Evolutionary conservation across 2,113 vertebrate species (phyloP), one percentile per base, ranked within the genome.

Genomic region (Eleginops maclovinus): DNA sequence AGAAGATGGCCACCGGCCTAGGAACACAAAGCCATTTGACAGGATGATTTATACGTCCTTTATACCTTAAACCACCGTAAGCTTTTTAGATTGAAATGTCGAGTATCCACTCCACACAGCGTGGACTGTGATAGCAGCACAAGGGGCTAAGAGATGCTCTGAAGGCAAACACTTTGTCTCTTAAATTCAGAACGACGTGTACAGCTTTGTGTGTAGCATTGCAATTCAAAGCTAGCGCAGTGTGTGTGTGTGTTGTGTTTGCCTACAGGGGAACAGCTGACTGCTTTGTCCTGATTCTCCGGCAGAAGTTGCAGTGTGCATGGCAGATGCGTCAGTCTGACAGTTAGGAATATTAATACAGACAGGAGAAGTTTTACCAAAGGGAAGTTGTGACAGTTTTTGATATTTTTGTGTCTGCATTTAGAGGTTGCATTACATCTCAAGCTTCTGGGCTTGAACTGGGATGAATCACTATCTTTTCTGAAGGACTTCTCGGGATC

Each of bases 361-460:
- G 88, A 87, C 87, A 86, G 77, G 61, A 28, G 40, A 74, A 50
- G 69, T 75, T 77, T 66, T 24, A 64, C 36, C 36, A 84, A 68
- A 54, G 26, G 44, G 66, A 83, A 76, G 74, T 75, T 75, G 71
- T 72, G 79, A 79, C 79, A 84, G 71, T 70, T 89, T 76, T 77
- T 79, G 51, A 24, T 87, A 89, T 89, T 71, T 75, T 59, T 67
- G 50, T 77, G 53, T 80, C 66, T 72, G 72, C 2, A 63, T 63
- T 89, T 60, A 71, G 74, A 87, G 80, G 83, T 71, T 76, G 69
- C 68, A 82, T 72, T 82, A 61, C 49, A 69, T 71, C 83, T 81
- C 44, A 75, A 60, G 71, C 61, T 75, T 63, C 84, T 67, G 28
- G 68, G 81, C 71, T 88, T 55, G 75, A 75, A 86, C 63, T 63